Evolutionary conservation across 2,113 vertebrate species (phyloP).

Genomic region (Pollachius pollachius): DNA sequence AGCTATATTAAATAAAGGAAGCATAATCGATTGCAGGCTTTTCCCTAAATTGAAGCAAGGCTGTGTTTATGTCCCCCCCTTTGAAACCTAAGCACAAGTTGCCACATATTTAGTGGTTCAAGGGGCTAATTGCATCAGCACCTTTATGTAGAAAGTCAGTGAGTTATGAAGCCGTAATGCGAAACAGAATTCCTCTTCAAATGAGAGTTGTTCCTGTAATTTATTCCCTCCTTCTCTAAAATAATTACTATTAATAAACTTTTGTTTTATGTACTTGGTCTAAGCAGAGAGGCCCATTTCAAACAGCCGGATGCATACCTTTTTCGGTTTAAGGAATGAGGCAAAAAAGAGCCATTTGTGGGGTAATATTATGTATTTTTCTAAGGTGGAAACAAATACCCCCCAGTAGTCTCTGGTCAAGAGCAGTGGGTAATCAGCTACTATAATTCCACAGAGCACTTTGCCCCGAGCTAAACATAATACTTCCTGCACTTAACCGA

Average conservation of each 20-base stretch:
- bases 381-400: constrained; percentile 73
- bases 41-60: constrained; percentile 57
- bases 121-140: constrained; percentile 65
- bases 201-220: constrained; percentile 29
- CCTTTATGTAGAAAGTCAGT: constrained; percentile 63
- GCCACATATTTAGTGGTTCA: constrained; percentile 50
- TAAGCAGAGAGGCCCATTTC: constrained; percentile 39
- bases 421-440: constrained; percentile 64
- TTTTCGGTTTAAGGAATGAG: constrained; percentile 43
- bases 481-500: constrained; percentile 73
- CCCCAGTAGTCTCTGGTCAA: constrained; percentile 50
- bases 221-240: constrained; percentile 46
- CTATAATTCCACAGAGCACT: constrained; percentile 69
- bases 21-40: constrained; percentile 60
- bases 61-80: constrained; percentile 59
- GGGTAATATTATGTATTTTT: constrained; percentile 66
- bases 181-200: constrained; percentile 59
- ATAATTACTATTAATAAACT: constrained; percentile 9
- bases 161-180: constrained; percentile 64
- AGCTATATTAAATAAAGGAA: constrained; percentile 62
- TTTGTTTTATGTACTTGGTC: constrained; percentile 22
- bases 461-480: constrained; percentile 66
- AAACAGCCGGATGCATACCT: constrained; percentile 47
- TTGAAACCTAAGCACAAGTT: constrained; percentile 63
- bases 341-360: constrained; percentile 55